These are phyloP conservation scores for Drosophila trapezifrons DNA, from an alignment of 1,140 invertebrate genomes.

Conservation along the genomic window DNA sequence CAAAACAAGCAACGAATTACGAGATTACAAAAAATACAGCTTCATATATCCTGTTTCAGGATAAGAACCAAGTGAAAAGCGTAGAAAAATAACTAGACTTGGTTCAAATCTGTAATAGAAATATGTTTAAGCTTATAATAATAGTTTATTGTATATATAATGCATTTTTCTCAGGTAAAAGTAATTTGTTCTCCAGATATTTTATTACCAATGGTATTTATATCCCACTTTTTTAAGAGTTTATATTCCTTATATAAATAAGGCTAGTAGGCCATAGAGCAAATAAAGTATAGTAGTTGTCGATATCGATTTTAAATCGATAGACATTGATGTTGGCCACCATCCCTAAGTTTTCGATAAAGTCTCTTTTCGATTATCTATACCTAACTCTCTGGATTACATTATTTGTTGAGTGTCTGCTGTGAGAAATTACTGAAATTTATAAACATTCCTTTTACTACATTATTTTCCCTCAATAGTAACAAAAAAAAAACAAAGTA, in stretches of 20 bases:
- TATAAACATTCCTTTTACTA: background rate
- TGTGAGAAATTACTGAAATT: background rate
- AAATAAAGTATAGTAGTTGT: no score
- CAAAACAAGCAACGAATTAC: slow-evolving; percentile 1
- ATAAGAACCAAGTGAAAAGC: no score
- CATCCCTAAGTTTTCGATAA: no score
- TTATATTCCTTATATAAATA: no score
- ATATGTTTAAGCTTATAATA: no score
- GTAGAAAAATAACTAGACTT: background rate
- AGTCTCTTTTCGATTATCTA: background rate
- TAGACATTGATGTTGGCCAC: background rate
- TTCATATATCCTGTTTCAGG: background rate
- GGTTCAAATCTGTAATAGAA: background rate
- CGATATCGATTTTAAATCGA: background rate
- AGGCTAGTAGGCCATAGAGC: no score
- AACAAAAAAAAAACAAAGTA: background rate
- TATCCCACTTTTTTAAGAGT: no score
- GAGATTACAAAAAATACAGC: background rate
- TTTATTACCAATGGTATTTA: no score
- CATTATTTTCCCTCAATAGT: background rate
- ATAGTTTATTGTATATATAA: no score
- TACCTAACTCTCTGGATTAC: background rate
- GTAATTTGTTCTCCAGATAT: no score
- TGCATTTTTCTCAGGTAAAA: no score
- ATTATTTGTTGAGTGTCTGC: background rate